Evolutionary conservation across 2,797 vertebrate genomes (phyloP), one percentile per base, ranked within the genome.

Genomic region (Ficedula albicollis): DNA sequence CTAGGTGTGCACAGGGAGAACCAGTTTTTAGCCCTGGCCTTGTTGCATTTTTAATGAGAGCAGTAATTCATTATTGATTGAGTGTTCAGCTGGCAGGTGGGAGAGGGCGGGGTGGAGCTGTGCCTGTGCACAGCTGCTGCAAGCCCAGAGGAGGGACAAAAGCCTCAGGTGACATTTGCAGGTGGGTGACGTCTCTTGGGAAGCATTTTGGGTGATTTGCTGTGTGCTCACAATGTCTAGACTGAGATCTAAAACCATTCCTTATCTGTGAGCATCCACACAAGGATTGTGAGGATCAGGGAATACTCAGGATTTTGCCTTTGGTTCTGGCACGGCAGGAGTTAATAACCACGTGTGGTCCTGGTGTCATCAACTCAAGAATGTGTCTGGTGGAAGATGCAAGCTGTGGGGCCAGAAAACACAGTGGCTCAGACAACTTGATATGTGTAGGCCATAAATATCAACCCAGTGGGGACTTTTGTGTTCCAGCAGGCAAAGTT

Each of bases 91-190:
- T 76, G 83, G 2, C 68, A 34, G 87, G 87, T 83, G 87, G 79
- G 41, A 54, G 30, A 12, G 77, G 36, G 63, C 34, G 46, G n/a
- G 62, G 54, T 23, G 66, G 49, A 22, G 64, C 36, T 27, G 13
- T 51, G 2, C 32, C 15, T 3, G 0, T 5, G 46, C 36, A 36
- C 19, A 54, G 64, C 39, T 41, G 56, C 8, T 79, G 67, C 73
- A 21, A 15, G 20, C 58, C 26, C 10, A 5, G 52, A 3, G 20
- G 23, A 89, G 79, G 75, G 67, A 23, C 68, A 87, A 32, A 66
- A 76, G 22, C 56, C 52, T 27, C 48, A 0, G 5, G 30, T 34
- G 6, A 1, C 5, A 0, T 51, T 23, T 52, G 17, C 0, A 0
- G 21, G 62, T 5, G 9, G 41, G 39, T 38, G 73, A 14, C 0